Conservation (phyloP, 30 jellyfish, hydroid and myxozoan genomes). For the Aurelia aurita region DNA sequence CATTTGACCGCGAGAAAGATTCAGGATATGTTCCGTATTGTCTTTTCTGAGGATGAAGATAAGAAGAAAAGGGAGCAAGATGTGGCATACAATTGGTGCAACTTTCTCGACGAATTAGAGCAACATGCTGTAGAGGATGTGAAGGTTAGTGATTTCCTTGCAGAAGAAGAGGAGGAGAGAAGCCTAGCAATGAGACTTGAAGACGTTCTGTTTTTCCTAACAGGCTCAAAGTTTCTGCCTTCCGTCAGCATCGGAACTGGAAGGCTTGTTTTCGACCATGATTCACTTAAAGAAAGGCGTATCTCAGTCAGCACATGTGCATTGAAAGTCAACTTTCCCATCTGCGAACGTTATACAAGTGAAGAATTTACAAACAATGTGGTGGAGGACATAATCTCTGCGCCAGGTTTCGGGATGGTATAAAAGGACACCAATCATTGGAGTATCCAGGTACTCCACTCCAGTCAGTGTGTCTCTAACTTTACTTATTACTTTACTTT, state of each 20-base stretch:
- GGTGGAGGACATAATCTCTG: too few species aligned
- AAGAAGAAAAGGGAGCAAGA: slow-evolving; percentile 15
- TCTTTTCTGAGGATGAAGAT: background rate
- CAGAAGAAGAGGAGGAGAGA: slow-evolving; percentile 7
- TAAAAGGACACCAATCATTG: too few species aligned
- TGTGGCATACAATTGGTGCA: slow-evolving; percentile 22
- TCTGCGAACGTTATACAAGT: too few species aligned
- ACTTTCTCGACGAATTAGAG: slow-evolving; percentile 35
- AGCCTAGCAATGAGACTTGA: slow-evolving; percentile 11
- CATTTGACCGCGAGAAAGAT: slow-evolving; percentile 21
- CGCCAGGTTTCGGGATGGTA: too few species aligned
- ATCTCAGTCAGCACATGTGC: too few species aligned
- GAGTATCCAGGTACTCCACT: too few species aligned
- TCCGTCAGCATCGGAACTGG: background rate
- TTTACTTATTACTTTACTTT: too few species aligned
- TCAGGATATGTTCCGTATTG: slow-evolving; percentile 28
- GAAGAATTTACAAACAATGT: too few species aligned
- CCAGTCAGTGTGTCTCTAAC: too few species aligned
- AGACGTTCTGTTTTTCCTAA: slow-evolving; percentile 23
- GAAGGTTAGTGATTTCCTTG: slow-evolving; percentile 2
- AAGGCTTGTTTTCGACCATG: too few species aligned
- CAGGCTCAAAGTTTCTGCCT: slow-evolving; percentile 29
- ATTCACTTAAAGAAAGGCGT: too few species aligned
- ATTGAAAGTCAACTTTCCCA: too few species aligned
- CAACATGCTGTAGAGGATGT: background rate